These are phyloP conservation scores for Spilosoma lubricipeda DNA, from an alignment of 2,888 invertebrate species.

Conservation along the genomic window DNA sequence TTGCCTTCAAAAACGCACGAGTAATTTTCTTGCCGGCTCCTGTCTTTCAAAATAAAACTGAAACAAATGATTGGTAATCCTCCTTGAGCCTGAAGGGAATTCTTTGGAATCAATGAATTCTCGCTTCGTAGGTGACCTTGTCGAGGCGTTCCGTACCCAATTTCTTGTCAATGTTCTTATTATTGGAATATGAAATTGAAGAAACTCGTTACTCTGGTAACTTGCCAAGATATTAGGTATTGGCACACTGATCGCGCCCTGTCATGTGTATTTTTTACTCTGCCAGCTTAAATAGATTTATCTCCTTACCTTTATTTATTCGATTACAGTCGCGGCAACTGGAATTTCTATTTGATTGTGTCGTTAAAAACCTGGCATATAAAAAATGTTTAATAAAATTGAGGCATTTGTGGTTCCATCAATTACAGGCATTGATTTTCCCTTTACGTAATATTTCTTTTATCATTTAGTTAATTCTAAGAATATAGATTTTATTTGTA, in stretches of 20 bases:
- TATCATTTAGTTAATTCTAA: not conserved
- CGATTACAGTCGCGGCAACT: slow-evolving; percentile 5
- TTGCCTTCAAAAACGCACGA: slow-evolving; percentile 35
- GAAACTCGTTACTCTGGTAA: slow-evolving; percentile 35
- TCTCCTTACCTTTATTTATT: slow-evolving; percentile 15
- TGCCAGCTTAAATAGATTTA: slow-evolving; percentile 18
- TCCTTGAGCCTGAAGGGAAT: slow-evolving; percentile 47
- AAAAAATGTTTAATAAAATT: not conserved
- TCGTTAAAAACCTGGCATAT: not conserved
- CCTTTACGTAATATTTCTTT: not conserved
- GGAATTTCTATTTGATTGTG: not conserved
- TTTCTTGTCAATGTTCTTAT: slow-evolving; percentile 61
- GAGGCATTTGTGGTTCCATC: not conserved
- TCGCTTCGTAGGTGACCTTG: slow-evolving; percentile 47
- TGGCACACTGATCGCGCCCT: slow-evolving; percentile 33
- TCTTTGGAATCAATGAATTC: slow-evolving; percentile 52
- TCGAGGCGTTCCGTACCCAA: slow-evolving; percentile 38
- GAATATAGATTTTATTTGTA: not conserved
- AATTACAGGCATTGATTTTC: not conserved
- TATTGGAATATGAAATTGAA: slow-evolving; percentile 53
- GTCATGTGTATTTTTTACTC: slow-evolving; percentile 36
- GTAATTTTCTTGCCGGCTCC: slow-evolving; percentile 37
- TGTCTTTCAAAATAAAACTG: slow-evolving; percentile 50
- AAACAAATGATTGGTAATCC: slow-evolving; percentile 58
- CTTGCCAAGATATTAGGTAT: slow-evolving; percentile 38